A percentile compares a stretch with the other conserved stretches of the same genome.
Conservation (phyloP, 2,888 invertebrate species). For the Falcaria lacertinaria region DNA sequence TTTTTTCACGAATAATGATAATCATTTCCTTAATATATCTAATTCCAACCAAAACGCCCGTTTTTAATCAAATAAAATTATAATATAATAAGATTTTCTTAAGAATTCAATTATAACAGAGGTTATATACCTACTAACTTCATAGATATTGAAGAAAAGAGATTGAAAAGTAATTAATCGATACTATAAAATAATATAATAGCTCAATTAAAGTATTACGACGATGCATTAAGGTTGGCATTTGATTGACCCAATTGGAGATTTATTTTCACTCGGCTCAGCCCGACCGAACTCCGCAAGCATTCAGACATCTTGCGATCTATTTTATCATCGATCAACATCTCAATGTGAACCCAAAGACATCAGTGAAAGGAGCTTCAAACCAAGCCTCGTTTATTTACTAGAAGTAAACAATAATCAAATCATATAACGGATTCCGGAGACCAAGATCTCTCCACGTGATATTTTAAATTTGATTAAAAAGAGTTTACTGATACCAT, state of each 20-base stretch:
- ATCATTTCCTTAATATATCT: too few relatives aligned
- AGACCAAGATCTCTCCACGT: conserved; percentile 50
- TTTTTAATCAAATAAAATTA: too few relatives aligned
- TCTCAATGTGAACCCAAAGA: conserved; percentile 67
- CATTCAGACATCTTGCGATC: conserved; percentile 69
- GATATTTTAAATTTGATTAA: conserved; percentile 55
- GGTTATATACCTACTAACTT: too few relatives aligned
- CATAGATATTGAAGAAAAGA: not conserved
- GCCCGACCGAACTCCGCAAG: conserved; percentile 53
- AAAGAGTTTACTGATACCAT: conserved; percentile 37
- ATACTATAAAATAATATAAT: conserved; percentile 15
- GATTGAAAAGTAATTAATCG: not conserved
- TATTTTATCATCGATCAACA: conserved; percentile 71
- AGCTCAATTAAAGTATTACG: conserved; percentile 36
- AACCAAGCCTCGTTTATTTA: conserved; percentile 66
- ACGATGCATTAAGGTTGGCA: conserved; percentile 55
- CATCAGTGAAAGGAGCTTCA: conserved; percentile 74
- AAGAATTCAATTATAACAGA: too few relatives aligned
- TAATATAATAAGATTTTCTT: too few relatives aligned
- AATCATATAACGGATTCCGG: conserved; percentile 64
- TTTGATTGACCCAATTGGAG: conserved; percentile 76
- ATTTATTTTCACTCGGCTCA: conserved; percentile 71
- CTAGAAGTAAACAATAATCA: conserved; percentile 71
- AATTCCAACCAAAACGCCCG: too few relatives aligned
- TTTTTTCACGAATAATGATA: too few relatives aligned